These are phyloP conservation scores for Neria commutata DNA, from an alignment of 2,888 invertebrate species.

Conservation along the genomic window DNA sequence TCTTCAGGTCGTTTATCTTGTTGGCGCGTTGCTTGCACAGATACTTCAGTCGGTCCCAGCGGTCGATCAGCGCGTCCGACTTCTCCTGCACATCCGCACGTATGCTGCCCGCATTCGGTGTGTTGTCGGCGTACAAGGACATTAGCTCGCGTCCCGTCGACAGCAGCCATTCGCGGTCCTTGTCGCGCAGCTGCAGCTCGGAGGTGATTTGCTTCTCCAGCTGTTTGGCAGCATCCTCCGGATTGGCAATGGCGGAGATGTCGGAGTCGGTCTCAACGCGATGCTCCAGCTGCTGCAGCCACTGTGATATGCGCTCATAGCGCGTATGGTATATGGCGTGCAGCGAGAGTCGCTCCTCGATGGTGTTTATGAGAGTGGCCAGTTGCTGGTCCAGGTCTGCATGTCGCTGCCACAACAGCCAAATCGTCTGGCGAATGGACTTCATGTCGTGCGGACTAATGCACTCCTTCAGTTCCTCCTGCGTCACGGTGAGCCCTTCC, in stretches of 20 bases:
- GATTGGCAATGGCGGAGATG: conserved; percentile 67
- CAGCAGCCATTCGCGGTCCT: conserved; percentile 79
- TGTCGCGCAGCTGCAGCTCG: conserved; percentile 76
- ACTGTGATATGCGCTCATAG: conserved; percentile 69
- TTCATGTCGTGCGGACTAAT: conserved; percentile 85
- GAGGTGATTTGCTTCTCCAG: conserved; percentile 77
- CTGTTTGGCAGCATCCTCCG: conserved; percentile 74
- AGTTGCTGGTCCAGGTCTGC: conserved; percentile 82
- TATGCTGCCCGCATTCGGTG: conserved; percentile 68
- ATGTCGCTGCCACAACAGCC: conserved; percentile 80
- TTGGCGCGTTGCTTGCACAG: conserved; percentile 71
- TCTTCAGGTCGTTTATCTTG: conserved; percentile 75
- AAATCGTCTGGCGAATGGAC: conserved; percentile 76
- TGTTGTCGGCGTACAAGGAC: conserved; percentile 67
- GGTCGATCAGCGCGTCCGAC: conserved; percentile 69
- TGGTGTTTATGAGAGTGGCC: conserved; percentile 71
- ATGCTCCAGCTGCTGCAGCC: conserved; percentile 74
- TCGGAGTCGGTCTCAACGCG: conserved; percentile 69
- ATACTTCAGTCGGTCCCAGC: conserved; percentile 73
- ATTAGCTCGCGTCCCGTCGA: conserved; percentile 72
- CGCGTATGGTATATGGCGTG: conserved; percentile 74
- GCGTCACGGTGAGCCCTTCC: conserved; percentile 74
- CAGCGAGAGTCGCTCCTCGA: conserved; percentile 76
- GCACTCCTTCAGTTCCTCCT: conserved; percentile 84
- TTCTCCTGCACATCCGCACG: conserved; percentile 66